Percentiles rank a stretch among this genome's conserved stretches.
phyloP scores from a whole-genome alignment of 2,888 invertebrate genomes.

The Erpobdella octoculata region DNA sequence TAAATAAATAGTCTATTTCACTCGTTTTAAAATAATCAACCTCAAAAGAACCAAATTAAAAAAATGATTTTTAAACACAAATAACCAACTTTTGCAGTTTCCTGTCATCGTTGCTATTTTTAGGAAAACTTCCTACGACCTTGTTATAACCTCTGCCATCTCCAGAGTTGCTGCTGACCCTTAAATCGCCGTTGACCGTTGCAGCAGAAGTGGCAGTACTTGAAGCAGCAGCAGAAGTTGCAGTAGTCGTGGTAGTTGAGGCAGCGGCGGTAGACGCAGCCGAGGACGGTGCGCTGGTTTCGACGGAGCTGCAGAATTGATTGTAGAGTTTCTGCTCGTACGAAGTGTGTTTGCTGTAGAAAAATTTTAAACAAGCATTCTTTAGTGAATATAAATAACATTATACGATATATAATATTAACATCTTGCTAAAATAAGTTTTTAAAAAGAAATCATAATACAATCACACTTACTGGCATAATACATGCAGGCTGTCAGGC shows the following conservation, averaged over 20 bases:
- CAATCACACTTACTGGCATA: too few relatives aligned
- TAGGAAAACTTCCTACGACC: background rate
- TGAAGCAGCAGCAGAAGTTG: background rate
- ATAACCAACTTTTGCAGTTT: too few relatives aligned
- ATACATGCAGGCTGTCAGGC: too few relatives aligned
- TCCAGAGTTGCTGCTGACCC: background rate
- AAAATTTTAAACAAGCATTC: background rate
- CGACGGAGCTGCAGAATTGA: background rate
- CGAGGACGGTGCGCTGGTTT: background rate
- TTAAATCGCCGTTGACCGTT: background rate
- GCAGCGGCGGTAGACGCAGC: background rate
- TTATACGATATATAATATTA: too few relatives aligned
- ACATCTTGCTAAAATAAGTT: too few relatives aligned
- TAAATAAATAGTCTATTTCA: too few relatives aligned
- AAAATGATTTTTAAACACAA: too few relatives aligned
- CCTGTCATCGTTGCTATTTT: background rate
- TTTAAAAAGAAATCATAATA: too few relatives aligned
- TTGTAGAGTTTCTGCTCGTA: slow-evolving; percentile 52
- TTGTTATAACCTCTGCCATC: background rate
- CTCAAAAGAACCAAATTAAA: too few relatives aligned
- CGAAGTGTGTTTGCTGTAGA: slow-evolving; percentile 49
- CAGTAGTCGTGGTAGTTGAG: background rate
- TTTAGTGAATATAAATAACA: too few relatives aligned
- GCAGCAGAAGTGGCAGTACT: background rate
- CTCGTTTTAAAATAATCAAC: too few relatives aligned